phyloP scores from a whole-genome alignment of 2,113 vertebrate species.

The Myiagra hebetior region DNA sequence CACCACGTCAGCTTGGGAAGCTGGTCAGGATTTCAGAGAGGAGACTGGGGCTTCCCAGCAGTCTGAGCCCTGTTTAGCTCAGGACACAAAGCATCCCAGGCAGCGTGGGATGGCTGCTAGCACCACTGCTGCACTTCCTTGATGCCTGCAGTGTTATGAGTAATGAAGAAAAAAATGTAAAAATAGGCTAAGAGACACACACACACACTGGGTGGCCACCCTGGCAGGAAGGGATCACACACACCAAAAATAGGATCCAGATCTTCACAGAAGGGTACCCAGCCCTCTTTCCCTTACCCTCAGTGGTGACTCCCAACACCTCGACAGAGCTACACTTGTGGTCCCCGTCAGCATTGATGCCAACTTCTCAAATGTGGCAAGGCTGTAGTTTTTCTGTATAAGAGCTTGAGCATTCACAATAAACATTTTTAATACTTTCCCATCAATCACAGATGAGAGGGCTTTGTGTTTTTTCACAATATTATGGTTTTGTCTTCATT shows the following conservation, averaged over 20 bases:
- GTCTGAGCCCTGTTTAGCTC: background rate
- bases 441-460: constrained; percentile 7
- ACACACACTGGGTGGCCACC: background rate
- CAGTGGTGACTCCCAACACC: background rate
- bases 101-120: background rate
- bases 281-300: background rate
- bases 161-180: background rate
- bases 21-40: fast-evolving
- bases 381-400: background rate
- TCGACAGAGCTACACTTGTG: background rate
- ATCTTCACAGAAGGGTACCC: background rate
- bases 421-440: constrained; percentile 32
- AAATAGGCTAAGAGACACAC: background rate
- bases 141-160: background rate
- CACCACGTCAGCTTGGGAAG: background rate
- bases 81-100: background rate
- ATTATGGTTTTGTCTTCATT: constrained; percentile 48
- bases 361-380: background rate
- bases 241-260: background rate
- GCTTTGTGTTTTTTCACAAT: constrained; percentile 23
- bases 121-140: background rate
- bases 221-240: fast-evolving
- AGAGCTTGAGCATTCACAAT: background rate
- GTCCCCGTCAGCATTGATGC: background rate
- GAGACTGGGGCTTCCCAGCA: fast-evolving